These are phyloP conservation scores for Ferdinandea cuprea DNA, from an alignment of 2,888 invertebrate species.

Conservation along the genomic window DNA sequence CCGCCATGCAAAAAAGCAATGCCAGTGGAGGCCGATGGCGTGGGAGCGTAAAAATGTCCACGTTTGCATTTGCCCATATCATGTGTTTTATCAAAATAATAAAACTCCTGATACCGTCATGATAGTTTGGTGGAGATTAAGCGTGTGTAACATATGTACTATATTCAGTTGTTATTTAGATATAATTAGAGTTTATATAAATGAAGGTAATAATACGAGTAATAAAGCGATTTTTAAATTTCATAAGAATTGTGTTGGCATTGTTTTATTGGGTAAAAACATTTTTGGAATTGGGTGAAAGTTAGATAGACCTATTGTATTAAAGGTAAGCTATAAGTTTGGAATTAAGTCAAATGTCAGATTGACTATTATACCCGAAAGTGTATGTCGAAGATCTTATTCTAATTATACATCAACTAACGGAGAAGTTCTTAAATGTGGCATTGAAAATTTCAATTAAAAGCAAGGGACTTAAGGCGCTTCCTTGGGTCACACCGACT, in stretches of 20 bases:
- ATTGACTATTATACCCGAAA: too few species aligned
- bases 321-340: neutral
- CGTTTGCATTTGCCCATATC: slow-evolving; percentile 59
- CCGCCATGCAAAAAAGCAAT: slow-evolving; percentile 81
- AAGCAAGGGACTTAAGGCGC: too few species aligned
- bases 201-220: slow-evolving; percentile 37
- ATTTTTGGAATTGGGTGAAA: neutral
- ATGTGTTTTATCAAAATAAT: slow-evolving; percentile 61
- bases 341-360: too few species aligned
- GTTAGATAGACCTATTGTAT: too few species aligned
- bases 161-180: slow-evolving; percentile 72
- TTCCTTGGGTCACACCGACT: too few species aligned
- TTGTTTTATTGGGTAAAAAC: neutral
- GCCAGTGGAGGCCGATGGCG: slow-evolving; percentile 48
- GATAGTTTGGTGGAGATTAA: slow-evolving; percentile 45
- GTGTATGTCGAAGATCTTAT: too few species aligned
- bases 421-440: too few species aligned
- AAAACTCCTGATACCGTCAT: slow-evolving; percentile 55
- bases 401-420: too few species aligned
- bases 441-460: too few species aligned
- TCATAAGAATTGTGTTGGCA: slow-evolving; percentile 52
- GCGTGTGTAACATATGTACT: slow-evolving; percentile 69
- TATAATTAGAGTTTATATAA: slow-evolving; percentile 73
- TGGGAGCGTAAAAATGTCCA: slow-evolving; percentile 29
- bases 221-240: slow-evolving; percentile 73